Percentiles rank a stretch among this genome's conserved stretches.
phyloP scores from a whole-genome alignment of 2,113 vertebrate species.

The Hypanus sabinus region DNA sequence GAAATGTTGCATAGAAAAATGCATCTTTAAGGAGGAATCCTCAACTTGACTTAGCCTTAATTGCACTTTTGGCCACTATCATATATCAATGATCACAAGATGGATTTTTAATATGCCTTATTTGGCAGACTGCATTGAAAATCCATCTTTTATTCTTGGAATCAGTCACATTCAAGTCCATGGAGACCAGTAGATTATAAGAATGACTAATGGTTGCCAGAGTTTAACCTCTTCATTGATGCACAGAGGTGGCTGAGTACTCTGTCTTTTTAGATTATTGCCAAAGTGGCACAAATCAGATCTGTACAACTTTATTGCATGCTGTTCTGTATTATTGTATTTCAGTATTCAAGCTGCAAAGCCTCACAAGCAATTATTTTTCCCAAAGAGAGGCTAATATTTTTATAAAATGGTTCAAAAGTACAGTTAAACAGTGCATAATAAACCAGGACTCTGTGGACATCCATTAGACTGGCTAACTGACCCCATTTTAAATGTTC shows the following conservation, averaged over 20 bases:
- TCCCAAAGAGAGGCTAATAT: neutral
- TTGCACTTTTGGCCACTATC: neutral
- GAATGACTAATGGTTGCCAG: neutral
- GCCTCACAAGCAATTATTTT: neutral
- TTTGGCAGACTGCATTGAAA: conserved; percentile 7
- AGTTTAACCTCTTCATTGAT: neutral
- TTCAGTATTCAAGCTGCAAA: neutral
- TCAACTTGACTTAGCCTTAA: neutral
- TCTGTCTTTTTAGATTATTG: neutral
- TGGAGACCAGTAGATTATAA: neutral
- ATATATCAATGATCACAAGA: neutral
- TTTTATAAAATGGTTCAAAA: neutral
- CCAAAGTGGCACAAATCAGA: neutral
- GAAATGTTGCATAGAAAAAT: neutral
- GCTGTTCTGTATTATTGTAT: neutral
- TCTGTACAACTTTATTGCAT: neutral
- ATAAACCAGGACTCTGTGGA: neutral
- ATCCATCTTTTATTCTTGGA: conserved; percentile 4
- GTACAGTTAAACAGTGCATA: neutral
- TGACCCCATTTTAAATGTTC: neutral
- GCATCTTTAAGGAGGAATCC: neutral
- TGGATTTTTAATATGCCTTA: neutral
- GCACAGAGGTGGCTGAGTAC: neutral
- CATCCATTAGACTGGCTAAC: neutral
- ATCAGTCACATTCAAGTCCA: neutral